Evolutionary conservation across 2,113 vertebrate species (phyloP), one percentile per base, ranked within the genome.

Genomic region (Picathartes gymnocephalus): DNA sequence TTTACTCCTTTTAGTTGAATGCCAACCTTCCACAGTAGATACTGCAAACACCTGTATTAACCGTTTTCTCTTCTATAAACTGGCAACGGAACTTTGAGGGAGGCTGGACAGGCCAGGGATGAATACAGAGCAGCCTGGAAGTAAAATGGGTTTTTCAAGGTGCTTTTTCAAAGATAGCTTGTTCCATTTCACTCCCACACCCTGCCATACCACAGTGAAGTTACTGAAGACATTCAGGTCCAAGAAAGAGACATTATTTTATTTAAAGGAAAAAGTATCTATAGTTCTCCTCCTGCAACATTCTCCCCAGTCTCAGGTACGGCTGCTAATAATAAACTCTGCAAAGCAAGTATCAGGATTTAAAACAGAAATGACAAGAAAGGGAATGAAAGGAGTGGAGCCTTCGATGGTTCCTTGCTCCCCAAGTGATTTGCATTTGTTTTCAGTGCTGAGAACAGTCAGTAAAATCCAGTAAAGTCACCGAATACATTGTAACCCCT

Each of bases 291-390:
- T 68, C 35, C 54, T 90, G 54, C 21, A 42, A 69, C 53, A 14
- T 13, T 53, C 22, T 83, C 45, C 20, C 11, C 7, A 17, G 56
- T 47, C 65, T 64, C 40, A n/a, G 30, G 57, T 50, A 71, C 3
- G 6, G 22, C 70, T 85, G 50, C 69, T 90, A 93, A 83, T 70
- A 93, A 90, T 88, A 85, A 96, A 88, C 24, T 64, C 58, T 57
- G 44, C 33, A 84, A 90, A 86, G 44, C 10, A 91, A 86, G 39
- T n/a, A 60, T 37, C 2, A 1, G 16, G 13, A 19, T 60, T 90
- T 93, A 69, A 97, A 95, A 90, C 72, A 90, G 51, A 92, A 93
- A 88, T 39, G 1, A 80, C 71, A 95, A 95, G 58, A 74, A 90
- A 86, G 10, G 23, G 27, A 86, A 87, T 77, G 39, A 93, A 93